Percentiles rank a stretch among this genome's conserved stretches.
These are phyloP conservation scores for Leptinotarsa defecta DNA, from an alignment of 1,140 invertebrate genomes.

Conservation along the genomic window DNA sequence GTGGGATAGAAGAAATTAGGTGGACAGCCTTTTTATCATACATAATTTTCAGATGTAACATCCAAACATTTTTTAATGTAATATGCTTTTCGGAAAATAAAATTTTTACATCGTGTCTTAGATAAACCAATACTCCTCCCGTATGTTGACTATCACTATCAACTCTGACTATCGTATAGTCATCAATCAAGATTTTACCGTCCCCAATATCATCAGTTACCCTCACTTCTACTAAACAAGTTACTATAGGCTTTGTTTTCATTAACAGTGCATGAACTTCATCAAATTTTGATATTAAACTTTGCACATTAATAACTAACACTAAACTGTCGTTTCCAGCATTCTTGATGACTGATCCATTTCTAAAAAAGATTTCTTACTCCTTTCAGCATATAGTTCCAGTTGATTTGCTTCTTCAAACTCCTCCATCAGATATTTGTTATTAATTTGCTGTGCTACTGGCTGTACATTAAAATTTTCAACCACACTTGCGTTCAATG, in stretches of 20 bases:
- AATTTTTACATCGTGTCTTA: background rate
- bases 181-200: background rate
- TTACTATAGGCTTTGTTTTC: too few relatives aligned
- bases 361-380: background rate
- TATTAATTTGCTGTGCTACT: background rate
- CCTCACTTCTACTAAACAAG: background rate
- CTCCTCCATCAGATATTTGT: background rate
- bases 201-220: background rate
- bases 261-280: background rate
- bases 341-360: background rate
- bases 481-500: background rate
- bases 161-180: background rate
- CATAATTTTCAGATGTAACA: slow-evolving; percentile 6
- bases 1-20: background rate
- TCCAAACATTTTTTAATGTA: slow-evolving; percentile 1
- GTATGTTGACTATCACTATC: background rate
- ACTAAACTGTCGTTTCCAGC: background rate
- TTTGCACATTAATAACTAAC: background rate
- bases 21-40: background rate
- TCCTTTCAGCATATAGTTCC: background rate
- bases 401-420: background rate
- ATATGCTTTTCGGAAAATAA: background rate
- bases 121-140: too few relatives aligned
- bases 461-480: background rate
- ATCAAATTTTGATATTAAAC: background rate